Conservation (phyloP, 92 coral and sea anemone genomes). For the Anthopleura xanthogrammica region DNA sequence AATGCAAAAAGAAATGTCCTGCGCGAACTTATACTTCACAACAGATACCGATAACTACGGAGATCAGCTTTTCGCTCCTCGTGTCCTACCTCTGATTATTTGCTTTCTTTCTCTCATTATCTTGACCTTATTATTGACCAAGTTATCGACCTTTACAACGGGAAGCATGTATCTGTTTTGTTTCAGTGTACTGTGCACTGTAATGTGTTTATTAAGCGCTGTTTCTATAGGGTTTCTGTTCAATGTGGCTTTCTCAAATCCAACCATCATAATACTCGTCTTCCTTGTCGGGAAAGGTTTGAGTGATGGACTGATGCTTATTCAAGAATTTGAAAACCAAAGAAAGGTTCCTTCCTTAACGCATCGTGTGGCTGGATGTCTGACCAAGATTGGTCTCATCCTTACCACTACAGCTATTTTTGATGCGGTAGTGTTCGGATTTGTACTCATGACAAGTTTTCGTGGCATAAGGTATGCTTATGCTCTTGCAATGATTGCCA, state of each 20-base stretch:
- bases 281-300: constrained; percentile 48
- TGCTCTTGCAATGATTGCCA: constrained; percentile 31
- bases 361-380: constrained; percentile 48
- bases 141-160: constrained; percentile 21
- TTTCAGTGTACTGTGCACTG: constrained; percentile 23
- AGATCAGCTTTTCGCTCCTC: constrained; percentile 31
- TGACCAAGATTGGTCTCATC: constrained; percentile 46
- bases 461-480: constrained; percentile 36
- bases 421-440: constrained; percentile 29
- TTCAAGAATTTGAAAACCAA: constrained; percentile 44
- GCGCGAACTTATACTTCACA: constrained; percentile 31
- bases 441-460: constrained; percentile 40
- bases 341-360: constrained; percentile 30
- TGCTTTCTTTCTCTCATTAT: neutral
- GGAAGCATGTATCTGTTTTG: constrained; percentile 19
- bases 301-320: constrained; percentile 38
- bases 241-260: constrained; percentile 37
- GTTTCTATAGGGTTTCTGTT: constrained; percentile 28
- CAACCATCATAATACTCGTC: constrained; percentile 31
- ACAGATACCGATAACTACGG: constrained; percentile 20
- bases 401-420: constrained; percentile 44
- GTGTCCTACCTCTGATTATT: constrained; percentile 8
- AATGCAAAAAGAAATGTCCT: constrained; percentile 29
- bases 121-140: neutral
- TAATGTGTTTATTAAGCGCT: constrained; percentile 22